Evolutionary conservation across 2,888 invertebrate species (phyloP).

Genomic region (Phania funesta): DNA sequence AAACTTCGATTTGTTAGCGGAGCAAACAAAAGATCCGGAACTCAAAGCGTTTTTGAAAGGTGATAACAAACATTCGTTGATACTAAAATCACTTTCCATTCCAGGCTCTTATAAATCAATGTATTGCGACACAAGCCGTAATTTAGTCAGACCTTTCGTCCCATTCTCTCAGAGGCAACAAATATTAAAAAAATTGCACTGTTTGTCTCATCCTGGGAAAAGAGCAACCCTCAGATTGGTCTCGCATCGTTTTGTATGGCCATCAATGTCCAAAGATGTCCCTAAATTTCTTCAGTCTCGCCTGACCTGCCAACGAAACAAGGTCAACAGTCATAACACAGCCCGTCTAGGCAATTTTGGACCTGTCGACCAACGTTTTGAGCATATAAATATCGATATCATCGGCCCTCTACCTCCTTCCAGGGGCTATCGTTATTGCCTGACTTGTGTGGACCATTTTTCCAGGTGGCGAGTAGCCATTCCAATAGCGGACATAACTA

Average conservation of each 20-base stretch:
- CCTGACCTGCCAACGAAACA: slow-evolving; percentile 34
- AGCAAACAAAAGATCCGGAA: slow-evolving; percentile 49
- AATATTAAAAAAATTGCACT: slow-evolving; percentile 38
- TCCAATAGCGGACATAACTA: slow-evolving; percentile 69
- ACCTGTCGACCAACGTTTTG: slow-evolving; percentile 69
- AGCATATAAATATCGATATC: slow-evolving; percentile 80
- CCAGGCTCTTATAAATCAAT: slow-evolving; percentile 18
- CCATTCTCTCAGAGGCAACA: slow-evolving; percentile 16
- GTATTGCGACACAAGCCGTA: slow-evolving; percentile 46
- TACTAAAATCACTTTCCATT: slow-evolving; percentile 41
- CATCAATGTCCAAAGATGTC: slow-evolving; percentile 53
- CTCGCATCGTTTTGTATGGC: slow-evolving; percentile 53
- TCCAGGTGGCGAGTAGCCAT: slow-evolving; percentile 70
- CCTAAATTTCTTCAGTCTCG: slow-evolving; percentile 32
- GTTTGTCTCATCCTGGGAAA: slow-evolving; percentile 43
- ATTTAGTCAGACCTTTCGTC: slow-evolving; percentile 52
- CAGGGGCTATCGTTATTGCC: slow-evolving; percentile 72
- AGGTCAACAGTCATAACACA: slow-evolving; percentile 30
- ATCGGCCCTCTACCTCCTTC: slow-evolving; percentile 33
- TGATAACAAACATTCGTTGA: slow-evolving; percentile 21
- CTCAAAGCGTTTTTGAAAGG: background rate
- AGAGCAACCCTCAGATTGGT: slow-evolving; percentile 46
- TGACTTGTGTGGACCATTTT: slow-evolving; percentile 65
- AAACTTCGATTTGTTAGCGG: slow-evolving; percentile 33
- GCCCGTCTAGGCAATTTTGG: slow-evolving; percentile 15